Evolutionary conservation across 64 coral and sea anemone species (phyloP), one percentile per base, ranked within the genome.

Genomic region (Anthopleura sola): DNA sequence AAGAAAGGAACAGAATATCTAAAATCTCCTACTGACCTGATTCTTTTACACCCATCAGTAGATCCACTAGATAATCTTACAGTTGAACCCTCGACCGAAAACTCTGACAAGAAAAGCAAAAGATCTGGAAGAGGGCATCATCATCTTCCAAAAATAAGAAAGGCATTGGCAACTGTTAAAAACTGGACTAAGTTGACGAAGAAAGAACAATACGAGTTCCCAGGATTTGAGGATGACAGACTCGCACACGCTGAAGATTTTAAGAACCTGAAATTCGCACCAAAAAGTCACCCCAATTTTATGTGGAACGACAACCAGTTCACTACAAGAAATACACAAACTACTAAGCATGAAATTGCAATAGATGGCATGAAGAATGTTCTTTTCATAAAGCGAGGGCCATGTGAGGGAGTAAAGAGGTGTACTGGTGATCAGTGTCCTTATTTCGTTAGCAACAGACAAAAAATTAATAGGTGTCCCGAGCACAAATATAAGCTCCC

Each of bases 231-330:
- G 12, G n/a, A 0, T 2, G 44, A n/a, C 2, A 84, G 34, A 29
- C 49, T 60, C 1, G 19, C 2, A 19, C 36, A 55, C 33, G 10
- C n/a, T 7, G 12, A 54, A 36, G 36, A 84, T 32, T 50, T 33
- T 23, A 58, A 60, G 49, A 60, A 0, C 2, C 16, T 49, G 0
- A 49, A 51, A 37, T 77, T 78, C 34, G 49, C 40, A 0, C 69
- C 80, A 14, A 46, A 60, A 13, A 66, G 75, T 18, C 50, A 68
- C 6, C 40, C 68, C 1, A 49, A 90, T 60, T 90, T 77, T 24
- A 90, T 90, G 82, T 90, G 82, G 88, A 32, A 10, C 55, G 88
- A 90, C 38, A 48, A 64, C 37, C 88, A 90, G n/a, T 37, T 90
- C 13, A 74, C 82, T 3, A 90, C 32, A 53, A n/a, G 71, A 26